Evolutionary conservation across 2,797 vertebrate species (phyloP).

Genomic region (Mallotus villosus): DNA sequence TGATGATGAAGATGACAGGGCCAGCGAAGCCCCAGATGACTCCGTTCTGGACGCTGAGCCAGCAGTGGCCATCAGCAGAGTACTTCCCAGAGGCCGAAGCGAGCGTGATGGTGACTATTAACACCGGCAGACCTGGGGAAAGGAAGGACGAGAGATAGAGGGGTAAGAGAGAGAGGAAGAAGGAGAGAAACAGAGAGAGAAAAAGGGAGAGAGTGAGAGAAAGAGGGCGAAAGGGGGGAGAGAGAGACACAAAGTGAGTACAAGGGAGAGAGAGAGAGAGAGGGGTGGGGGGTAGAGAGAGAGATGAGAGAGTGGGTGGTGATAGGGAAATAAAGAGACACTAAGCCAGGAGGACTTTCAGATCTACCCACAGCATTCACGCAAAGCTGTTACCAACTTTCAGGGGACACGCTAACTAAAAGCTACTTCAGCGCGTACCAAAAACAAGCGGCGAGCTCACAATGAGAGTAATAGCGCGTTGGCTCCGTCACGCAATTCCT

Average conservation of each 20-base stretch:
- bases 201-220: neutral
- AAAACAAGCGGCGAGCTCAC: too few relatives aligned
- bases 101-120: slow-evolving; percentile 81
- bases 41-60: slow-evolving; percentile 81
- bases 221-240: neutral
- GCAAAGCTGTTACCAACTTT: too few relatives aligned
- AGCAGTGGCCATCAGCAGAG: slow-evolving; percentile 76
- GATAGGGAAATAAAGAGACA: too few relatives aligned
- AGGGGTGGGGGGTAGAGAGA: neutral
- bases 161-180: neutral
- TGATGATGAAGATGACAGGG: slow-evolving; percentile 82
- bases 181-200: too few relatives aligned
- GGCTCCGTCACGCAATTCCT: too few relatives aligned
- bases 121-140: slow-evolving; percentile 72
- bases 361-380: too few relatives aligned
- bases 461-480: too few relatives aligned
- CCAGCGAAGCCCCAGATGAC: slow-evolving; percentile 83
- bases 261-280: neutral
- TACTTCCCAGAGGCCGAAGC: slow-evolving; percentile 78
- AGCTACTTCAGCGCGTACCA: too few relatives aligned
- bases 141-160: neutral
- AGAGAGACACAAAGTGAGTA: neutral
- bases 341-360: too few relatives aligned
- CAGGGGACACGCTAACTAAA: too few relatives aligned
- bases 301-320: too few relatives aligned